These are phyloP conservation scores for Falco berigora DNA, from an alignment of 2,797 vertebrate genomes.

Conservation along the genomic window DNA sequence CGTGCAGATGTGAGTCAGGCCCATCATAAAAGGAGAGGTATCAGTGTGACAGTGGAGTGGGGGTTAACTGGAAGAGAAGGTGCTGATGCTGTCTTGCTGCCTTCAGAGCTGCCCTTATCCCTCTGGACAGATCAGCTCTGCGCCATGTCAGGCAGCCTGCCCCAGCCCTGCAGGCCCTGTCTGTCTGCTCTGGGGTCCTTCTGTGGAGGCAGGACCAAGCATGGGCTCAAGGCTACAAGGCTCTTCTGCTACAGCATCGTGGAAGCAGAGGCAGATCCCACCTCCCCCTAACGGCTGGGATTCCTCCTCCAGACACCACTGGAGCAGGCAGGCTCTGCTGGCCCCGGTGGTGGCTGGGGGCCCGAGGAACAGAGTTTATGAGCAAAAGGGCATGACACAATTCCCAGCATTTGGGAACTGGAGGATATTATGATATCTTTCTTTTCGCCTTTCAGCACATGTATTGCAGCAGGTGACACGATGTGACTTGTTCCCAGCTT, in stretches of 20 bases:
- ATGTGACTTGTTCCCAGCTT: neutral
- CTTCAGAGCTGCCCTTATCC: neutral
- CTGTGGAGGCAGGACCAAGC: accelerated
- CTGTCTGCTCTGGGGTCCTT: neutral
- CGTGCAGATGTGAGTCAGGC: accelerated
- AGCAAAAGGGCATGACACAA: neutral
- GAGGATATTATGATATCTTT: neutral
- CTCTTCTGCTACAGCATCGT: accelerated
- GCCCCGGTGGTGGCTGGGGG: neutral
- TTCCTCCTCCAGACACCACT: neutral
- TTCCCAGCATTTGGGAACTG: neutral
- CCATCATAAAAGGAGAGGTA: neutral
- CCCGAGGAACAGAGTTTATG: neutral
- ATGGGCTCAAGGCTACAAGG: neutral
- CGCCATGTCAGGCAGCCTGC: accelerated
- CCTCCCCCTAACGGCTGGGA: neutral
- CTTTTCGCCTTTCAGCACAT: neutral
- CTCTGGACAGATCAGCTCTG: neutral
- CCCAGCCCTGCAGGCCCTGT: neutral
- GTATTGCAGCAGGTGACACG: neutral
- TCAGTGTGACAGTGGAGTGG: neutral
- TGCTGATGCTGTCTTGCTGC: neutral
- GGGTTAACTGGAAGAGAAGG: neutral
- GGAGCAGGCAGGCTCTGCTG: neutral
- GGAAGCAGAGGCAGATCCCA: neutral